Conservation (phyloP, 2,113 vertebrate species). For the Trematomus loennbergii region DNA sequence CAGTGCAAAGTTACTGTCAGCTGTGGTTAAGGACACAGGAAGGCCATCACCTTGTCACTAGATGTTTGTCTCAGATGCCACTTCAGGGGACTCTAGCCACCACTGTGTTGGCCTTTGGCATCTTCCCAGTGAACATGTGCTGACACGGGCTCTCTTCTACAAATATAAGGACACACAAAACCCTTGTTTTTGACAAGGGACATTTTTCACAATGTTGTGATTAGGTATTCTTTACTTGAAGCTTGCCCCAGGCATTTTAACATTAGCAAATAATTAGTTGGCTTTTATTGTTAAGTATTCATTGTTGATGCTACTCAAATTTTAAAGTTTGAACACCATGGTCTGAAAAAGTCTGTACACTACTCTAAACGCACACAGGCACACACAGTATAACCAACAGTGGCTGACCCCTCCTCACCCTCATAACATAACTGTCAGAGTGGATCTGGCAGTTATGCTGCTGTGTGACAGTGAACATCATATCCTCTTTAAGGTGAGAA, state of each 20-base stretch:
- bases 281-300: slow-evolving; percentile 50
- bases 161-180: slow-evolving; percentile 31
- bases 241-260: slow-evolving; percentile 50
- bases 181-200: slow-evolving; percentile 24
- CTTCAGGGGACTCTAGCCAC: slow-evolving; percentile 61
- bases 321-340: slow-evolving; percentile 3
- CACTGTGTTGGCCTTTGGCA: slow-evolving; percentile 60
- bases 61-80: slow-evolving; percentile 70
- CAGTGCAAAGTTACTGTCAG: slow-evolving; percentile 41
- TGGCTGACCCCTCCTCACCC: slow-evolving; percentile 47
- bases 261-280: slow-evolving; percentile 51
- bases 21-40: slow-evolving; percentile 58
- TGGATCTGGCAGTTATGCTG: slow-evolving; percentile 44
- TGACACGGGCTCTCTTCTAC: slow-evolving; percentile 29
- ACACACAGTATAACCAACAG: slow-evolving; percentile 16
- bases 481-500: slow-evolving; percentile 76
- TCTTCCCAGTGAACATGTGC: slow-evolving; percentile 57
- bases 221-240: slow-evolving; percentile 55
- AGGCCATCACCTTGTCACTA: slow-evolving; percentile 78
- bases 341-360: neutral
- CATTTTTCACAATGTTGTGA: slow-evolving; percentile 32
- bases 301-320: slow-evolving; percentile 2
- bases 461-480: slow-evolving; percentile 70
- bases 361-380: neutral
- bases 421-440: slow-evolving; percentile 49